phyloP scores from a whole-genome alignment of 92 coral and sea anemone genomes.

The Phenganax marumi region DNA sequence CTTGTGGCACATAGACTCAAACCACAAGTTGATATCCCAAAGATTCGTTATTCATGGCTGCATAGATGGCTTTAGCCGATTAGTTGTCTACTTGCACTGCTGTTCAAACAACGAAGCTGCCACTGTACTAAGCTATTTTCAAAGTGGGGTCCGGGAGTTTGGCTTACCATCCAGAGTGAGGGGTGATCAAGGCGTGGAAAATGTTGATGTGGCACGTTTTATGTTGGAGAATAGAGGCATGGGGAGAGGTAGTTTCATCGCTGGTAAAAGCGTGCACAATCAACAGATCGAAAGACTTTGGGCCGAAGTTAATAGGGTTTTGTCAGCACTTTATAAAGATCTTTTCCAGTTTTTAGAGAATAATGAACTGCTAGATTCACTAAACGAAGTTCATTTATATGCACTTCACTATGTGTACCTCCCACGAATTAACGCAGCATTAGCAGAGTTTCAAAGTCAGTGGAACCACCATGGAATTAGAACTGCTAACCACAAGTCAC shows the following conservation, averaged over 20 bases:
- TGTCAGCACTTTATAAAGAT: slow-evolving; percentile 6
- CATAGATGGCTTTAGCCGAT: slow-evolving; percentile 6
- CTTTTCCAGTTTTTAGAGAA: background rate
- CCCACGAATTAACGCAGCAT: background rate
- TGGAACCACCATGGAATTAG: slow-evolving; percentile 4
- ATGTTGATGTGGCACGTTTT: too few species aligned
- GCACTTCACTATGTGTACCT: slow-evolving; percentile 9
- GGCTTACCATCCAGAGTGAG: background rate
- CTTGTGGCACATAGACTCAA: background rate
- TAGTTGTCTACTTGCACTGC: background rate
- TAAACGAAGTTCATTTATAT: background rate
- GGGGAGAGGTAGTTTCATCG: background rate
- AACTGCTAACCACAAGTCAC: background rate
- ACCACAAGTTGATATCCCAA: background rate
- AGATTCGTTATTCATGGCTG: background rate
- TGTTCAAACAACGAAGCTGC: background rate
- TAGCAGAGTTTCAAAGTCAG: background rate
- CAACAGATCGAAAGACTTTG: background rate
- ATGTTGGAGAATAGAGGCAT: background rate
- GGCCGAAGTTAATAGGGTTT: background rate
- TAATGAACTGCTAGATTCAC: slow-evolving; percentile 5
- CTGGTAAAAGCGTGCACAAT: slow-evolving; percentile 11
- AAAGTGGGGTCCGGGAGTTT: background rate
- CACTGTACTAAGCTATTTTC: background rate
- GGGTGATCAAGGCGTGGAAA: too few species aligned